Evolutionary conservation across 2,888 invertebrate genomes (phyloP).

Genomic region (Brenthis daphne): DNA sequence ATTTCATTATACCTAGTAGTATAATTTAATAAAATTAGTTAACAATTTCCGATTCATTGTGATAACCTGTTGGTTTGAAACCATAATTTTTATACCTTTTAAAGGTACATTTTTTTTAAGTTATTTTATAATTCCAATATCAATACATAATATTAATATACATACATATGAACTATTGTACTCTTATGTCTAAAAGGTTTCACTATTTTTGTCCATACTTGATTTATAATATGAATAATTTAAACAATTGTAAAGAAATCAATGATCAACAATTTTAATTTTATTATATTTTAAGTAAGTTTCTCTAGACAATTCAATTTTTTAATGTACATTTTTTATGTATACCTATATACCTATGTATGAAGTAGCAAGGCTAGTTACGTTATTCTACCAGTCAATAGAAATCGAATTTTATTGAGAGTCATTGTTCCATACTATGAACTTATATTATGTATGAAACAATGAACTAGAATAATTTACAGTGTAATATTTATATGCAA

Average conservation of each 20-base stretch:
- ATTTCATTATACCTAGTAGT: background rate
- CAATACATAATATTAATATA: too few species aligned
- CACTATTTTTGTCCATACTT: too few species aligned
- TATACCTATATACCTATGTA: background rate
- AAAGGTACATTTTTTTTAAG: background rate
- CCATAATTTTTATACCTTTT: slow-evolving; percentile 9
- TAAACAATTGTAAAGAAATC: too few species aligned
- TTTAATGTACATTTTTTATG: background rate
- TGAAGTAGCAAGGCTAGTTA: background rate
- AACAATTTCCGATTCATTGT: slow-evolving; percentile 1
- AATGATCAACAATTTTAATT: too few species aligned
- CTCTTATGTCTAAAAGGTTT: too few species aligned
- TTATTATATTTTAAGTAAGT: too few species aligned
- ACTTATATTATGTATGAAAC: slow-evolving; percentile 1
- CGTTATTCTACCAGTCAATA: background rate
- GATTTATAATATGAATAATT: too few species aligned
- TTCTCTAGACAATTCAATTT: too few species aligned
- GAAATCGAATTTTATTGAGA: slow-evolving; percentile 2
- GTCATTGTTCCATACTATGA: slow-evolving; percentile 11
- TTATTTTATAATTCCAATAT: background rate
- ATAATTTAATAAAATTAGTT: slow-evolving; percentile 1
- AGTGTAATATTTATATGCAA: background rate
- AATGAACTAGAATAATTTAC: background rate
- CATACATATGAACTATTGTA: too few species aligned
- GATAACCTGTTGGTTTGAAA: slow-evolving; percentile 15